Evolutionary conservation across 2,797 vertebrate species (phyloP).

Genomic region (Setipinna tenuifilis): DNA sequence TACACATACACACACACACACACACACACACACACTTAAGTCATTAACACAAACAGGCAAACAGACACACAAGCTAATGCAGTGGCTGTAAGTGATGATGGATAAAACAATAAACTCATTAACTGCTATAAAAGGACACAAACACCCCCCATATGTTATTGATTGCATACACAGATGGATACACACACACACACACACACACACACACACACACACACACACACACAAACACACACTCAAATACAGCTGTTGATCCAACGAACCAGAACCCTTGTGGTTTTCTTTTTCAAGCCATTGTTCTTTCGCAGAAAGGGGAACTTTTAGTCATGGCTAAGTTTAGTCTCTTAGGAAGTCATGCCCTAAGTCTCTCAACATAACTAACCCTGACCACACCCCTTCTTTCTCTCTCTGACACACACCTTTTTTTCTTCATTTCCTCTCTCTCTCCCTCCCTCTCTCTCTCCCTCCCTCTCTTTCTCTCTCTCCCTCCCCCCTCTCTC

Average conservation of each 20-base stretch:
- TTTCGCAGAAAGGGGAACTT: slow-evolving; percentile 1
- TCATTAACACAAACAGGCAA: not conserved
- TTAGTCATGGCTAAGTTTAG: slow-evolving; percentile 19
- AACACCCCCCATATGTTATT: no score
- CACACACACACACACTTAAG: no score
- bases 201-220: slow-evolving; percentile 18
- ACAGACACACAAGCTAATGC: not conserved
- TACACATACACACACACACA: no score
- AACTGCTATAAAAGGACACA: no score
- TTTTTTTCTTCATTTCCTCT: not conserved
- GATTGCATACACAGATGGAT: not conserved
- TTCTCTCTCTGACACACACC: not conserved
- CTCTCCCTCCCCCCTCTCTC: not conserved
- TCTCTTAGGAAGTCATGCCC: not conserved
- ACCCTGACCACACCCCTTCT: not conserved
- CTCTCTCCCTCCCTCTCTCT: not conserved
- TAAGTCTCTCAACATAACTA: slow-evolving; percentile 11
- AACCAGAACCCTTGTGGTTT: not conserved
- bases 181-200: slow-evolving; percentile 22
- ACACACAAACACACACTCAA: not conserved
- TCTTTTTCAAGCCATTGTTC: slow-evolving; percentile 17
- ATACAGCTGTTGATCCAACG: not conserved
- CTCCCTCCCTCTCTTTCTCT: not conserved
- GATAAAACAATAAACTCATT: no score
- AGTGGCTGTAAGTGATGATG: no score